Conservation (phyloP, 2,113 vertebrate species). For the Gymnorhina tibicen region DNA sequence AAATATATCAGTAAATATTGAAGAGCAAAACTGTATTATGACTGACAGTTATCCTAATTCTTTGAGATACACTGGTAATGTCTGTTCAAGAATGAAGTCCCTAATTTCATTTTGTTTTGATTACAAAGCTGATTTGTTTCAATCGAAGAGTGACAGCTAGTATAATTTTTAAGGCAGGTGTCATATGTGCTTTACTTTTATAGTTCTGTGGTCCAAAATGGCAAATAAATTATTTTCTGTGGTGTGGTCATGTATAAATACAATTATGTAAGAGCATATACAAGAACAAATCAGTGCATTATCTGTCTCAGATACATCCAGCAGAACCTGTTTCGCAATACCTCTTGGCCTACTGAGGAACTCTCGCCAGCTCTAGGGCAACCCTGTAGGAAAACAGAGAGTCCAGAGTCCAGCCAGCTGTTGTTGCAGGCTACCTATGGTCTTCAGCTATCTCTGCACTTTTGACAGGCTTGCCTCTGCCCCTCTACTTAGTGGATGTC, state of each 20-base stretch:
- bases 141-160: neutral
- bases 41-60: conserved; percentile 20
- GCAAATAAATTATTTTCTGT: neutral
- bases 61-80: conserved; percentile 5
- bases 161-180: conserved; percentile 37
- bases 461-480: neutral
- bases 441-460: neutral
- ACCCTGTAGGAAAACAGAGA: accelerated
- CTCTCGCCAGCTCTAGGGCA: neutral
- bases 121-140: conserved; percentile 4
- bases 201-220: neutral
- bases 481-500: neutral
- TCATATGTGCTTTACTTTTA: neutral
- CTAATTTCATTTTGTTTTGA: conserved; percentile 22
- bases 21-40: neutral
- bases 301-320: neutral
- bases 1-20: conserved; percentile 6
- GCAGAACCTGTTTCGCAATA: neutral
- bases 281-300: neutral
- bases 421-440: neutral
- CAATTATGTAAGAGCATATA: neutral
- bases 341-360: neutral
- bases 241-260: neutral
- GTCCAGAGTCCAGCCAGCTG: neutral
- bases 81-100: neutral